phyloP scores from a whole-genome alignment of 2,113 vertebrate genomes.

The Reinhardtius hippoglossoides region DNA sequence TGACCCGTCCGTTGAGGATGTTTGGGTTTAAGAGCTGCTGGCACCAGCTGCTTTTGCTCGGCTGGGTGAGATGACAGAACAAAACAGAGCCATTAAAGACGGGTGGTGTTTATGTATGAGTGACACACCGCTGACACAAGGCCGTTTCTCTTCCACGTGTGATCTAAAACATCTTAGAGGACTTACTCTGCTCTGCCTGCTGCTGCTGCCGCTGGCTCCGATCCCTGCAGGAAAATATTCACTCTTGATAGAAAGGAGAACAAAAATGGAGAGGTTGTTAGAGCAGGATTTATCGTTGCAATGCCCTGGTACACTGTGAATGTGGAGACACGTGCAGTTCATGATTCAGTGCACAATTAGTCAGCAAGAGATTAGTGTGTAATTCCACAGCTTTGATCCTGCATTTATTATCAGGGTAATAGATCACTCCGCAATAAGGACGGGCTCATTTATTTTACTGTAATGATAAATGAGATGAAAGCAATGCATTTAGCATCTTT shows the following conservation, averaged over 20 bases:
- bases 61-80: conserved; percentile 37
- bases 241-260: conserved; percentile 60
- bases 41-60: conserved; percentile 62
- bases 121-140: conserved; percentile 49
- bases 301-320: conserved; percentile 13
- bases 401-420: conserved; percentile 57
- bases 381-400: conserved; percentile 23
- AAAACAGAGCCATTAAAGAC: conserved; percentile 54
- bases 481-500: conserved; percentile 55
- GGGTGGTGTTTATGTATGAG: conserved; percentile 53
- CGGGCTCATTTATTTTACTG: conserved; percentile 58
- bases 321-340: conserved; percentile 39
- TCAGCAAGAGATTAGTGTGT: conserved; percentile 34
- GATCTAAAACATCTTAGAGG: conserved; percentile 50
- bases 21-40: conserved; percentile 72
- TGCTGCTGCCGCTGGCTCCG: conserved; percentile 65
- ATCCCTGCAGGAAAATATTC: conserved; percentile 80
- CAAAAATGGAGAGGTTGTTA: conserved; percentile 33
- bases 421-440: conserved; percentile 51
- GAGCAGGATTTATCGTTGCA: conserved; percentile 39
- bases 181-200: conserved; percentile 72
- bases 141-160: conserved; percentile 49
- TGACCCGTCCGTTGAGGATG: conserved; percentile 42
- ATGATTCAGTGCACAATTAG: conserved; percentile 46
- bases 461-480: conserved; percentile 68